Percentiles rank a stretch among this genome's conserved stretches.
Evolutionary conservation across 1,140 invertebrate genomes (phyloP).

Genomic region (Ganaspis sp.): DNA sequence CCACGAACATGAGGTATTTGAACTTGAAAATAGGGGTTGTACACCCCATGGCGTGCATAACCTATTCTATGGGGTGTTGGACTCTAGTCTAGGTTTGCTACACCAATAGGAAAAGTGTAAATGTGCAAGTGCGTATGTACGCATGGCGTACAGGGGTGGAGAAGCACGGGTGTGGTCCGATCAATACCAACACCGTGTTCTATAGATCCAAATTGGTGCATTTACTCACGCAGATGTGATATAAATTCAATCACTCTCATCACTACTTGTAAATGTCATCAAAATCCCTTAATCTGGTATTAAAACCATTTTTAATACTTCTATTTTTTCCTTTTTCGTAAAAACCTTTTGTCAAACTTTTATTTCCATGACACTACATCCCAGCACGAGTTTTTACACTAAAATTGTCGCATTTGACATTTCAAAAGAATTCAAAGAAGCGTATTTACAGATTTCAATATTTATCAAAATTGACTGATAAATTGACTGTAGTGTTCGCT

Average conservation of each 20-base stretch:
- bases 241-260: slow-evolving; percentile 26
- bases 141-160: slow-evolving; percentile 55
- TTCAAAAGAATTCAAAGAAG: no score
- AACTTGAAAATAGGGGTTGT: slow-evolving; percentile 27
- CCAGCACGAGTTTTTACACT: not conserved
- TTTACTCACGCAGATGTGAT: slow-evolving; percentile 46
- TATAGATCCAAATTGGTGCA: slow-evolving; percentile 68
- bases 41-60: slow-evolving; percentile 31
- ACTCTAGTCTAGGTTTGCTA: slow-evolving; percentile 35
- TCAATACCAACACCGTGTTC: slow-evolving; percentile 69
- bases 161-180: slow-evolving; percentile 73
- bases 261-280: slow-evolving; percentile 6
- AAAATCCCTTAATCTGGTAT: not conserved
- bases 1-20: slow-evolving; percentile 29
- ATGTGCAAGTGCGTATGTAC: slow-evolving; percentile 43
- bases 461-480: no score
- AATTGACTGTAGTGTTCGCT: no score
- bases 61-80: slow-evolving; percentile 55
- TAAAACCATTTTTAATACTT: not conserved
- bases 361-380: not conserved
- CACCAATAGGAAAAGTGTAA: slow-evolving; percentile 25
- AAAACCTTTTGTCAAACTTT: not conserved
- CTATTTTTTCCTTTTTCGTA: not conserved
- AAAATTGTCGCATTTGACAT: not conserved
- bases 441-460: no score